Conservation (phyloP, 2,113 vertebrate species). For the Malaclemys terrapin region DNA sequence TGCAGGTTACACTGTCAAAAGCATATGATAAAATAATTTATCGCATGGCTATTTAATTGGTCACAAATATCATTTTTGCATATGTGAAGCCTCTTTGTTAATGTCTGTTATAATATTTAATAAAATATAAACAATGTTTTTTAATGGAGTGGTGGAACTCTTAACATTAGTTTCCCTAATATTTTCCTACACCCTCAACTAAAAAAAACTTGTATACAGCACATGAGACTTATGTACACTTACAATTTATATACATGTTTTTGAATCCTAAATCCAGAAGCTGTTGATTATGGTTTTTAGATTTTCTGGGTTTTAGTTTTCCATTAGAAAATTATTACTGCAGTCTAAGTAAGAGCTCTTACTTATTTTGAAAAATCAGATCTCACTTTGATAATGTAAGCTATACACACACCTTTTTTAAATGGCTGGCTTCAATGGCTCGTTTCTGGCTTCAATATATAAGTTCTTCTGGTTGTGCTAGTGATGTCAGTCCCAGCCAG, state of each 20-base stretch:
- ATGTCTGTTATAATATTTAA: neutral
- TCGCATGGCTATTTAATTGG: neutral
- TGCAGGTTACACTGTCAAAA: neutral
- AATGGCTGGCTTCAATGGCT: neutral
- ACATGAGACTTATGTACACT: neutral
- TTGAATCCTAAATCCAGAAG: neutral
- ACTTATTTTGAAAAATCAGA: neutral
- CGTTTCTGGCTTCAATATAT: constrained; percentile 37
- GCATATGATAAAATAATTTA: accelerated
- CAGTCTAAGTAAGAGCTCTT: neutral
- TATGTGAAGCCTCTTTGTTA: neutral
- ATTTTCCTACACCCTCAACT: neutral
- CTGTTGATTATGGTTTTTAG: neutral
- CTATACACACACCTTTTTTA: neutral
- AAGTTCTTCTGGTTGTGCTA: constrained; percentile 46
- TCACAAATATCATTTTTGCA: neutral
- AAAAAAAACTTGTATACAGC: neutral
- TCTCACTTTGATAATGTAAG: constrained; percentile 12
- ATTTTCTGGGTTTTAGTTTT: neutral
- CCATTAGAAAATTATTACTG: neutral
- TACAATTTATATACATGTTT: neutral
- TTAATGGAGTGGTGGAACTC: neutral
- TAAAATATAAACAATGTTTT: neutral
- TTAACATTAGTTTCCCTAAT: neutral
- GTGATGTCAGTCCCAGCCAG: constrained; percentile 71